Evolutionary conservation across 2,797 vertebrate species (phyloP), one percentile per base, ranked within the genome.

Genomic region (Rhinella marina): DNA sequence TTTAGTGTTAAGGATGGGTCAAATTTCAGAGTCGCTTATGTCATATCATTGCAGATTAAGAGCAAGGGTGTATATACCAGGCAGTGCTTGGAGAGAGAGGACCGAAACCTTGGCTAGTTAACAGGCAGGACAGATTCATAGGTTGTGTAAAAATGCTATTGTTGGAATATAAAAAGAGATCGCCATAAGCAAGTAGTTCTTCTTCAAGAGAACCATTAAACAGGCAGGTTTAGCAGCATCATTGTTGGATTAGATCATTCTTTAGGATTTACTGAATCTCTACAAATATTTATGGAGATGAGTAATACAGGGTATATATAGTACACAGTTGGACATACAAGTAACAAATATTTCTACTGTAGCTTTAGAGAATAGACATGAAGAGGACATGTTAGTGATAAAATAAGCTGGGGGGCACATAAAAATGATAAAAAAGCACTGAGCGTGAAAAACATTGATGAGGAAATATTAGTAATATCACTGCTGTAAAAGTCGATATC

Each of bases 221-320:
- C 16, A 9, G 19, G 16, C 19, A 21, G 32, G 68, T 32, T 41
- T 32, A 52, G 66, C 52, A 57, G 54, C 27, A 73, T 73, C 27
- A 23, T 57, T 48, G 54, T 41, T 21, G 11, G 9, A 48, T 84
- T 16, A 81, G 13, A 66, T 80, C 62, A 80, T 57, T 32, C 66
- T 73, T 84, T 59, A 32, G 52, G 66, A n/a, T 56, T 72, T 75
- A 52, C 68, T 81, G 23, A 64, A 72, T 64, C 77, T 81, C 57
- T 29, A 80, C 50, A 72, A 81, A 86, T 86, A 86, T 81, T 80
- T 79, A 79, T 79, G 21, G 23, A 12, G 54, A 81, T 87, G 78
- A 87, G 64, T 87, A 73, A 81, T 73, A 2, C 54, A 25, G n/a
- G 17, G 73, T 41, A 72, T 48, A 70, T 54, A 73, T 59, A 87